Evolutionary conservation across 2,113 vertebrate species (phyloP), one percentile per base, ranked within the genome.

Genomic region (Cebus imitator): DNA sequence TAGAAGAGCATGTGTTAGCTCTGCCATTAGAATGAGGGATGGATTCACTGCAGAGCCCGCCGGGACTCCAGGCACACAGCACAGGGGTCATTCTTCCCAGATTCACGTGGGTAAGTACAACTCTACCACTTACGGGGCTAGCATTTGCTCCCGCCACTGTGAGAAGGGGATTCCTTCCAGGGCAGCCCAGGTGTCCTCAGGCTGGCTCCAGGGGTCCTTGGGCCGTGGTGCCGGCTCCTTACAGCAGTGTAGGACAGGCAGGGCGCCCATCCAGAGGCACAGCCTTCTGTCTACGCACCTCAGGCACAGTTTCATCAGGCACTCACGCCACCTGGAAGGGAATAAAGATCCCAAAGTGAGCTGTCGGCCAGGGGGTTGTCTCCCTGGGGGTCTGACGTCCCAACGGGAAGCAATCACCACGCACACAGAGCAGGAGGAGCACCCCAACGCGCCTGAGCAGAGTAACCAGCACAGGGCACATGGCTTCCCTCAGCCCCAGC

Each of bases 151-250:
- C 94, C 98, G 98, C 13, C 18, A 96, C 35, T 95, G 85, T 2
- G n/a, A 25, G 78, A 98, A 98, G 0, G 35, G 0, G 81, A 99
- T 72, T 2, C 97, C 98, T 85, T 98, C 96, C 11, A 99, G 98
- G 82, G 99, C 99, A 8, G 99, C 99, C 99, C 99, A 99, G 12
- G 12, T 0, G 4, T 92, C 98, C 87, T 96, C 98, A 0, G 0
- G 30, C 66, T 98, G 85, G 11, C 8, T 6, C 21, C 11, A 35
- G 2, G 7, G 1, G 52, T 32, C 68, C 80, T 23, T 40, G 5
- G 37, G 12, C 1, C 7, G 70, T 0, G 80, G 88, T 13, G 5
- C 0, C 16, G 58, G 86, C 57, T 30, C 16, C 90, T 20, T 7
- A 10, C 97, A 84, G 25, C 58, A 70, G 89, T 99, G 98, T 89